Evolutionary conservation across 2,113 vertebrate species (phyloP).

Genomic region (Gymnocephalus cernua): DNA sequence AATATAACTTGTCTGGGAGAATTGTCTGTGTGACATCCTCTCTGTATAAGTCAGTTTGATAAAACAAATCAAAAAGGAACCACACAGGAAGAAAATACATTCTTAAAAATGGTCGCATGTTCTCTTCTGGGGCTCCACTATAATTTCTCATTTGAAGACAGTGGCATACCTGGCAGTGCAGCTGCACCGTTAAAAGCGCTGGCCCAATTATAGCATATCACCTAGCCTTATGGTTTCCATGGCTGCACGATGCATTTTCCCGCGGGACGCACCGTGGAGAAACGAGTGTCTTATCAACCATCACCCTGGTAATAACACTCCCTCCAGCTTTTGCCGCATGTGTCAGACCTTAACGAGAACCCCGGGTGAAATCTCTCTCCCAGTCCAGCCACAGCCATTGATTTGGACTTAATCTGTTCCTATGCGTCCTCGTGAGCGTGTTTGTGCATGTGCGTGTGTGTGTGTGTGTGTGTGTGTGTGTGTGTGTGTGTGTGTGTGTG

Average conservation of each 20-base stretch:
- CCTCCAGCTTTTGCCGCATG: constrained; percentile 86
- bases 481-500: constrained; percentile 41
- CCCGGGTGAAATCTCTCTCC: constrained; percentile 88
- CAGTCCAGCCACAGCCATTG: constrained; percentile 87
- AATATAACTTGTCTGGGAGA: constrained; percentile 4
- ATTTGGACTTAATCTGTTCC: constrained; percentile 89
- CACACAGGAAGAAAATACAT: constrained; percentile 29
- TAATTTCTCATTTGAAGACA: constrained; percentile 87
- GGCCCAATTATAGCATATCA: constrained; percentile 91
- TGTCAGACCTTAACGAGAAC: constrained; percentile 89
- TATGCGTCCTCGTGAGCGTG: constrained; percentile 70
- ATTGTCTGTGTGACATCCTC: not conserved
- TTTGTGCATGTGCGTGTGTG: constrained; percentile 19
- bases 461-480: constrained; percentile 38
- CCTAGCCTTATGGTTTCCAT: constrained; percentile 94
- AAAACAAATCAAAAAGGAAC: constrained; percentile 48
- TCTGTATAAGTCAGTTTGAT: constrained; percentile 19
- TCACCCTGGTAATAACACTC: constrained; percentile 89
- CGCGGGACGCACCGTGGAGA: constrained; percentile 89
- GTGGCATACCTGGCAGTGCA: constrained; percentile 86
- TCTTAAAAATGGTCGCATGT: constrained; percentile 55
- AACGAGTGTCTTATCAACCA: constrained; percentile 92
- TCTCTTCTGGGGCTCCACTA: constrained; percentile 68
- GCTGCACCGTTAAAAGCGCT: constrained; percentile 84
- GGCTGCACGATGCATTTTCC: constrained; percentile 91